Conservation (phyloP, 2,888 invertebrate genomes). For the Empis livida region DNA sequence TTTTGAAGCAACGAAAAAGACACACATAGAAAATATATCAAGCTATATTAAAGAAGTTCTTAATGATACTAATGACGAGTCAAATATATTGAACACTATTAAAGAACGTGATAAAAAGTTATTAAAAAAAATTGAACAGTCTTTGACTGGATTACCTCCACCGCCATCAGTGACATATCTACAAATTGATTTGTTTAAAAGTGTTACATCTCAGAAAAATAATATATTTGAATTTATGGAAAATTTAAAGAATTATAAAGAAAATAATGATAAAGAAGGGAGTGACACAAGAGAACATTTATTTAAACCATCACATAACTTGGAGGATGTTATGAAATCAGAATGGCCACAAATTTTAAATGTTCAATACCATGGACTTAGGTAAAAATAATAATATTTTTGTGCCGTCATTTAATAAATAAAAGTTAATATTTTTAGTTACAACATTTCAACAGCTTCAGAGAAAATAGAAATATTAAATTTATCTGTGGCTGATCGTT, state of each 20-base stretch:
- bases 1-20: conserved; percentile 13
- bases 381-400: conserved; percentile 17
- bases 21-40: neutral
- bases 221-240: neutral
- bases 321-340: conserved; percentile 15
- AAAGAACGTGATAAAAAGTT: conserved; percentile 23
- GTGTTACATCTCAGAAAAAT: neutral
- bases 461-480: conserved; percentile 58
- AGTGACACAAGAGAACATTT: conserved; percentile 15
- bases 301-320: conserved; percentile 25
- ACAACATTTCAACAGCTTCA: conserved; percentile 52
- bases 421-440: conserved; percentile 39
- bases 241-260: neutral
- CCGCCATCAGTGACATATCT: conserved; percentile 65
- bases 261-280: too few species aligned
- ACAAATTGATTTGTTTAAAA: neutral
- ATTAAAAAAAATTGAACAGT: conserved; percentile 39
- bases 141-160: conserved; percentile 55
- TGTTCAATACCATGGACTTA: neutral
- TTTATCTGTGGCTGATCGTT: conserved; percentile 53
- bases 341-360: neutral
- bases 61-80: neutral
- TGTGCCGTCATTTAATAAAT: conserved; percentile 3
- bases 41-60: neutral
- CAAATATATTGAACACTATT: neutral